Percentiles rank a stretch among this genome's conserved stretches.
Conservation (phyloP, 2,888 invertebrate genomes). For the Sipha maydis region DNA sequence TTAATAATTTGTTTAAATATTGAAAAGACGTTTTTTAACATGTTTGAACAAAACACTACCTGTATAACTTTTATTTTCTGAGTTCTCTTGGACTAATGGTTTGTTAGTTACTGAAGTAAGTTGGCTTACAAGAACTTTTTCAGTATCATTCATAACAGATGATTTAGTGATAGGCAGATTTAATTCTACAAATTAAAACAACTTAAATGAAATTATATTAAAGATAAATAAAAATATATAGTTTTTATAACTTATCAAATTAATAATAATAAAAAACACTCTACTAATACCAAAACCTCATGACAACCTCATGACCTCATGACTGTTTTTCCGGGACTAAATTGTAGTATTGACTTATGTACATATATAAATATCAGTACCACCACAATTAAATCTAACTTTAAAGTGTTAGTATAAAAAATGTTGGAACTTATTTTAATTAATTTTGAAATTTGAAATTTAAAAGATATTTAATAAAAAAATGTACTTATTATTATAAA, state of each 20-base stretch:
- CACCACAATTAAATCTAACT: background rate
- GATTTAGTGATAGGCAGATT: background rate
- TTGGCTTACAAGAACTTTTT: background rate
- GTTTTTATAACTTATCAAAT: too few relatives aligned
- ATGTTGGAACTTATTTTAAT: background rate
- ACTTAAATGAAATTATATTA: background rate
- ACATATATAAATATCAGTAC: too few relatives aligned
- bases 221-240: background rate
- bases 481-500: background rate
- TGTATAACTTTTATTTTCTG: slow-evolving; percentile 23
- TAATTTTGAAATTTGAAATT: background rate
- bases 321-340: too few relatives aligned
- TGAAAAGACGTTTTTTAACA: background rate
- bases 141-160: background rate
- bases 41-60: slow-evolving; percentile 14
- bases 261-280: background rate
- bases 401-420: background rate
- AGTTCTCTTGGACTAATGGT: slow-evolving; percentile 9
- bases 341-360: too few relatives aligned
- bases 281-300: background rate
- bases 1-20: too few relatives aligned
- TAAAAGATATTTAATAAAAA: background rate
- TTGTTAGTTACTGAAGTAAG: slow-evolving; percentile 10
- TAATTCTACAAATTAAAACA: slow-evolving; percentile 14
- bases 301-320: too few relatives aligned